Evolutionary conservation across 2,888 invertebrate species (phyloP).

Genomic region (Troides helena): DNA sequence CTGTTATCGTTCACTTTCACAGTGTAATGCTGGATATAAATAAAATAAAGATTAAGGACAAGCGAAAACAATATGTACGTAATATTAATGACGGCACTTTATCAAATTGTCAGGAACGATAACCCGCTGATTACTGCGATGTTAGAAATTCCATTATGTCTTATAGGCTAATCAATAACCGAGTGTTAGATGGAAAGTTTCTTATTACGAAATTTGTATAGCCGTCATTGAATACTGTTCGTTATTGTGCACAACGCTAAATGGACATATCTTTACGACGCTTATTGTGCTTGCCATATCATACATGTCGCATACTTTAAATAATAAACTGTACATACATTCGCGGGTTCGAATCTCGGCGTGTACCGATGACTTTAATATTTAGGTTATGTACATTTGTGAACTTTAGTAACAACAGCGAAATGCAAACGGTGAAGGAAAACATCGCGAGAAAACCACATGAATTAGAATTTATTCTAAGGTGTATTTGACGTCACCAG

Average conservation of each 20-base stretch:
- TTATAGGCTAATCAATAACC: constrained; percentile 31
- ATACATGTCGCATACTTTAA: no score
- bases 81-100: constrained; percentile 26
- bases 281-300: no score
- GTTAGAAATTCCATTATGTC: constrained; percentile 29
- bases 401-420: no score
- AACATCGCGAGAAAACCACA: no score
- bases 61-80: constrained; percentile 21
- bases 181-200: constrained; percentile 21
- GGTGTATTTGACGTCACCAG: no score
- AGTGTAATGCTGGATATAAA: constrained; percentile 23
- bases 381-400: no score
- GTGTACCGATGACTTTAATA: no score
- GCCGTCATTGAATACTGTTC: background rate
- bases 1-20: constrained; percentile 20
- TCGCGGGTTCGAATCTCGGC: no score
- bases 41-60: constrained; percentile 18
- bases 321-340: no score
- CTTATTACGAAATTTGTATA: constrained; percentile 17
- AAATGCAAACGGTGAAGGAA: no score
- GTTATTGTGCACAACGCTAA: background rate
- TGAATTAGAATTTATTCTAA: no score
- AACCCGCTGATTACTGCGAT: constrained; percentile 26
- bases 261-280: no score
- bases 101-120: constrained; percentile 30